Base-by-base conservation (phyloP, 2,888 invertebrate species). In the Ophion slaviceki region DNA sequence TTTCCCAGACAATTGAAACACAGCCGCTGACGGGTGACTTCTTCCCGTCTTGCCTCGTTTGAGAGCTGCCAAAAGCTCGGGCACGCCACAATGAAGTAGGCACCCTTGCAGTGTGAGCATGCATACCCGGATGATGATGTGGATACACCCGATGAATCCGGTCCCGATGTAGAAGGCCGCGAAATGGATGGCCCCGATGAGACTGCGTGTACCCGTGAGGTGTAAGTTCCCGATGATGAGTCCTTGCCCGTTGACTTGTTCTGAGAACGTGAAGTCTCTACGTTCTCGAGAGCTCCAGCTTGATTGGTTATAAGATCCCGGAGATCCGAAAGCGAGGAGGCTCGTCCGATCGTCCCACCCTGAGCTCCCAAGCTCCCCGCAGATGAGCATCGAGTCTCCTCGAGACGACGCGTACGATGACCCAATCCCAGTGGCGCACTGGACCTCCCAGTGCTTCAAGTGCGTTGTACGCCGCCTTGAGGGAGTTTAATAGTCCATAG, bases 1-100 rank as follows among this genome's bases (percentile, higher is more conserved):
- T 71, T n/a, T 57, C 86, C 74, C 11, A 86, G 36, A 47, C 86
- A 80, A 40, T 83, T 86, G 47, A 67, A 80, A 20, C 83, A 83
- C 6, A 76, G 61, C 2, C 76, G 28, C 2, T 66, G 11, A 5
- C 40, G 17, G 1, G n/a, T 45, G 0, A 68, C 80, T 4, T 20
- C 61, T 0, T n/a, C 5, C 6, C n/a, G 36, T 6, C 86, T 53
- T 6, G 64, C n/a, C 2, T n/a, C 5, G 0, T 32, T 20, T 2
- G 45, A 17, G 6, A 74, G 40, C 8, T 59, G 28, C 17, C 59
- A 2, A 53, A 86, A 86, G 2, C 24, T 36, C 5, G 76, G 71
- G 17, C 80, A 83, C 24, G 17, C 0, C 11, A 72, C 83, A 17
- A 83, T 80, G 61, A 32, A 32, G 2, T 32, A 2, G 2, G 32